These are phyloP conservation scores for Pogonomyrmex barbatus DNA, from an alignment of 1,140 invertebrate genomes.

Conservation along the genomic window DNA sequence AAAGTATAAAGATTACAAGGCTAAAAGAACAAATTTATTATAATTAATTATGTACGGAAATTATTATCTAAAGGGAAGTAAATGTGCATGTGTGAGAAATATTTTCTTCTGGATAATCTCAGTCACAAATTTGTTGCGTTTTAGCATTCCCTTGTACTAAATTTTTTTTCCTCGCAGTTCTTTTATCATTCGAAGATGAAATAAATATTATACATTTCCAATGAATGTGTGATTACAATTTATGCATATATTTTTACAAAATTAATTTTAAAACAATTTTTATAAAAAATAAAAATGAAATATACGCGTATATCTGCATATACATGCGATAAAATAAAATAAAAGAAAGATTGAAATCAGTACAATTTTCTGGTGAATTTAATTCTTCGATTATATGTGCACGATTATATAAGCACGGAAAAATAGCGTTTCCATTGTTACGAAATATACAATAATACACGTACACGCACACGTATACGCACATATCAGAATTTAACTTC, in stretches of 20 bases:
- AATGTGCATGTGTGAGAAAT: not conserved
- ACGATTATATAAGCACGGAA: not conserved
- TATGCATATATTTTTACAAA: not conserved
- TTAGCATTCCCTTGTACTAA: not conserved
- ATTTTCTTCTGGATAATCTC: not conserved
- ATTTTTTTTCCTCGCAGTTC: not conserved
- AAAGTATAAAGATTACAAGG: not conserved
- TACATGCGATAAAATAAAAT: not conserved
- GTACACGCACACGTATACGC: too few relatives aligned
- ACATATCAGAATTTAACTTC: too few relatives aligned
- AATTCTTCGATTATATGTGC: not conserved
- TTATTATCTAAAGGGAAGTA: not conserved
- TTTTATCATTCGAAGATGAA: not conserved
- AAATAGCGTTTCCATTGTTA: not conserved
- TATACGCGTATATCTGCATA: not conserved
- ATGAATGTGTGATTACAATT: not conserved
- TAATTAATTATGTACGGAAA: constrained; percentile 1
- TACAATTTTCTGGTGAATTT: not conserved
- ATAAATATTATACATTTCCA: too few relatives aligned
- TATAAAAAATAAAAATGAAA: not conserved
- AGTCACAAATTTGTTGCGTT: not conserved
- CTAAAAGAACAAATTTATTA: not conserved
- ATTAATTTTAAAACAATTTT: not conserved
- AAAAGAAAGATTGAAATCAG: constrained; percentile 21
- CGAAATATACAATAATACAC: not conserved